Percentiles rank a stretch among this genome's conserved stretches.
Conservation (phyloP, 2,888 invertebrate genomes). For the Tenthredo mesomela region DNA sequence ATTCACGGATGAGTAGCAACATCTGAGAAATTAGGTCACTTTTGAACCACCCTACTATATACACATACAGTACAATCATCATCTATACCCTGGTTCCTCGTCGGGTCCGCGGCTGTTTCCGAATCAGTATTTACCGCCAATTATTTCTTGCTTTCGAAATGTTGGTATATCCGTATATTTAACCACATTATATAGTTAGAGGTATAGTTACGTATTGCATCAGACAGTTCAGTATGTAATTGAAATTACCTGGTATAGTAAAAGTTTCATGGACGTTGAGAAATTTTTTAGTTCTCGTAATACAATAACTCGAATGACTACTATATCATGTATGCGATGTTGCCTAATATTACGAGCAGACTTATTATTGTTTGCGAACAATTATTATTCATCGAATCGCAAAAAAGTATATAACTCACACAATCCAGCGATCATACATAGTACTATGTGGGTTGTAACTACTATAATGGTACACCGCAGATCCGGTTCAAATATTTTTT, state of each 20-base stretch:
- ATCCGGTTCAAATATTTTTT: not conserved
- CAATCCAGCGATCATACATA: not conserved
- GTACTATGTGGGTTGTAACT: not conserved
- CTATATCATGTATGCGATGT: not conserved
- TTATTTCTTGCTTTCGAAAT: not conserved
- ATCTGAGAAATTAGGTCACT: too few species aligned
- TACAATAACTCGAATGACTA: not conserved
- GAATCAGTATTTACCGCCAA: not conserved
- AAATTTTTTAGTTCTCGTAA: not conserved
- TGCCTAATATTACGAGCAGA: not conserved
- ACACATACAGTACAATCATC: not conserved
- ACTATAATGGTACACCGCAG: not conserved
- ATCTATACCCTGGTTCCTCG: not conserved
- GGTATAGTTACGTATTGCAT: not conserved
- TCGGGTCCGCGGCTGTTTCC: not conserved
- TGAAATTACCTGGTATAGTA: not conserved
- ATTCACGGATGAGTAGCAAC: too few species aligned
- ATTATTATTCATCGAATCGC: not conserved
- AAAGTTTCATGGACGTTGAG: not conserved
- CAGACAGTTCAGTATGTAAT: conserved; percentile 6
- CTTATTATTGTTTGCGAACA: not conserved
- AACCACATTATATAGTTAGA: not conserved
- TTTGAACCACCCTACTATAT: too few species aligned
- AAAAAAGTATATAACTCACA: not conserved
- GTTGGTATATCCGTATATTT: not conserved